phyloP scores from a whole-genome alignment of 2,113 vertebrate species.

The Daubentonia madagascariensis region DNA sequence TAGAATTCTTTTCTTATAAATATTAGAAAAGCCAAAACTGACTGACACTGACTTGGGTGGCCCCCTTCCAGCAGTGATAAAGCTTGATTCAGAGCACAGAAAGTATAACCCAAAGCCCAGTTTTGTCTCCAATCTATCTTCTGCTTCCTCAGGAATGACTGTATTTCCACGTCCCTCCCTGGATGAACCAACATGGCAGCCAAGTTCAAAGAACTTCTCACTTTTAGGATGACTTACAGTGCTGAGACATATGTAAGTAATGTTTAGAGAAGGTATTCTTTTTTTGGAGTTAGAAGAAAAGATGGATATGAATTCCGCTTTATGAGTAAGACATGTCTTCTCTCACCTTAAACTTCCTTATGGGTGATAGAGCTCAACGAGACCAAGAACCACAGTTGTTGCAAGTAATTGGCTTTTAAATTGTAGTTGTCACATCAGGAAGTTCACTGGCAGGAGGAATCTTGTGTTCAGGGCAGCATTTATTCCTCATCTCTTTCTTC shows the following conservation, averaged over 20 bases:
- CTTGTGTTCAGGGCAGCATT: not conserved
- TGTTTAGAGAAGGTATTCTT: not conserved
- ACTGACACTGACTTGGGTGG: not conserved
- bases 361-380: not conserved
- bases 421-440: not conserved
- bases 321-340: not conserved
- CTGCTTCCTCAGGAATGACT: not conserved
- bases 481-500: not conserved
- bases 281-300: not conserved
- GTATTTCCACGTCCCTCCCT: not conserved
- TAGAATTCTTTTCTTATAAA: not conserved
- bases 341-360: not conserved
- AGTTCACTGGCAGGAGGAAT: not conserved
- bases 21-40: not conserved
- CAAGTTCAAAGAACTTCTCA: not conserved
- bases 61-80: not conserved
- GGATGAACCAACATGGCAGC: not conserved
- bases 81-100: not conserved
- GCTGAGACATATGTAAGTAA: not conserved
- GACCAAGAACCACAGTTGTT: not conserved
- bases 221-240: not conserved
- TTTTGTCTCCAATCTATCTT: no score
- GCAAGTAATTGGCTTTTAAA: not conserved
- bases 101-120: rapidly evolving
- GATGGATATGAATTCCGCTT: not conserved